Percentiles rank a stretch among this genome's conserved stretches.
Evolutionary conservation across 2,888 invertebrate species (phyloP).

Genomic region (Vanessa cardui): DNA sequence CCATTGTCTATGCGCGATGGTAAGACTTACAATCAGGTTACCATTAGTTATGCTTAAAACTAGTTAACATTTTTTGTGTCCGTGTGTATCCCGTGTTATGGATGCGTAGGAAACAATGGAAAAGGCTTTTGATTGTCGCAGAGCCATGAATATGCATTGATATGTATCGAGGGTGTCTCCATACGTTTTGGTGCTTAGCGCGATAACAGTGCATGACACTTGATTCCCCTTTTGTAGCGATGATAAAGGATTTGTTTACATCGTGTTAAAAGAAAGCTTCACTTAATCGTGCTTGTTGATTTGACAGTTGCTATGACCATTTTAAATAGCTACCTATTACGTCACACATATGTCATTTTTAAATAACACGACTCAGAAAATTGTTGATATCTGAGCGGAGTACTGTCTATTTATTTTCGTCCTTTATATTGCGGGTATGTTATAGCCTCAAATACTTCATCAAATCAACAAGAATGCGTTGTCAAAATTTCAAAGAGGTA

Average conservation of each 20-base stretch:
- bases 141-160: slow-evolving; percentile 45
- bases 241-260: slow-evolving; percentile 22
- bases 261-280: not conserved
- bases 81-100: slow-evolving; percentile 29
- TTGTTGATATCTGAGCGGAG: too few species aligned
- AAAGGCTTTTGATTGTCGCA: slow-evolving; percentile 46
- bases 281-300: not conserved
- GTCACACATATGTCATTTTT: too few species aligned
- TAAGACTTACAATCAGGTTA: too few species aligned
- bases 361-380: too few species aligned
- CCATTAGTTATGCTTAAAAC: not conserved
- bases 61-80: slow-evolving; percentile 11
- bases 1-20: too few species aligned
- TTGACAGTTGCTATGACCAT: not conserved
- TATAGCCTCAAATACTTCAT: too few species aligned
- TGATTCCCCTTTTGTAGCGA: slow-evolving; percentile 30
- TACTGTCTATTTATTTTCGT: too few species aligned
- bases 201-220: slow-evolving; percentile 30
- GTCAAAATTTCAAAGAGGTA: too few species aligned
- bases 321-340: too few species aligned
- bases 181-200: slow-evolving; percentile 38
- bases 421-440: too few species aligned
- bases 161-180: slow-evolving; percentile 40
- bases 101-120: slow-evolving; percentile 40
- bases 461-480: too few species aligned